Evolutionary conservation across 2,113 vertebrate species (phyloP), one percentile per base, ranked within the genome.

Genomic region (Poeciliopsis turrubarensis): DNA sequence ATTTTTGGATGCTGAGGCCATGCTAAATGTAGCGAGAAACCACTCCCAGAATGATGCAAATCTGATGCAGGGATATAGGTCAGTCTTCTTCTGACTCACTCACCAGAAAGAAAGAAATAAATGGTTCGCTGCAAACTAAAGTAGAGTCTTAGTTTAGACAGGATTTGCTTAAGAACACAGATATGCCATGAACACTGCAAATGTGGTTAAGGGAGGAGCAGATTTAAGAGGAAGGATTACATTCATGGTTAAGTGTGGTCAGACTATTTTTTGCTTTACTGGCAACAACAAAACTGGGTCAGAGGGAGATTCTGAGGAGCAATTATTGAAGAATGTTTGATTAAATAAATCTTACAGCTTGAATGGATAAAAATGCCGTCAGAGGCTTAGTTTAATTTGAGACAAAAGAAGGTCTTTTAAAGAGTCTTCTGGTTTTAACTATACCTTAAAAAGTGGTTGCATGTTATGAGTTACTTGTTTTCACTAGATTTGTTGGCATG

Each of bases 21-120:
- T 76, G 69, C 66, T 79, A 72, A 76, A 86, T 79, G 73, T 64
- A 83, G 29, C 17, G 65, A 72, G 71, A 66, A 82, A 65, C 61
- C 51, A 64, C 68, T 78, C 81, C 73, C 51, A 68, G 72, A 79
- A 63, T 83, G 83, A 89, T 87, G 75, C 81, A 90, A 84, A 87
- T 88, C 67, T 81, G 76, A 82, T 77, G 76, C 73, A 78, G 79
- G 63, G 79, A 89, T 89, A 77, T 87, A 85, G 88, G 86, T 90
- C 82, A 87, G 51, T 75, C 8, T 62, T 41, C 70, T 79, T 68
- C 65, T 73, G 73, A 85, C 84, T 83, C 84, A 84, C 79, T 57
- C 73, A 80, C 73, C 68, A 61, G 60, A 70, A 72, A 74, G 69
- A 77, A 44, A 44, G 41, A 47, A 65, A 65, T 5, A 32, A 73